Base-by-base conservation (phyloP, 2,888 invertebrate species). In the Hipparchia semele region DNA sequence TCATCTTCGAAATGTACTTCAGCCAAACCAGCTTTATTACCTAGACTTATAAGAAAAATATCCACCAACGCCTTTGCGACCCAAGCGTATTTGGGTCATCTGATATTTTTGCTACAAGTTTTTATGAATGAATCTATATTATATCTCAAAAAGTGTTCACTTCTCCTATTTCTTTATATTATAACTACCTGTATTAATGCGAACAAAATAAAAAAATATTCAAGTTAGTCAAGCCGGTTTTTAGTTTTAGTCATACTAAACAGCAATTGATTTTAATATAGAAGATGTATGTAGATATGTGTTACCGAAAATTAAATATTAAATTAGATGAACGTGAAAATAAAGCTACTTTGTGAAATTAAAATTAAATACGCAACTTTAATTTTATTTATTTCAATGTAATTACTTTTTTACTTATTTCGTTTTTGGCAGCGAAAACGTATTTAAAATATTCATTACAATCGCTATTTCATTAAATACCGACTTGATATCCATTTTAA, bases 11-110 rank as follows among this genome's bases (percentile, higher is more conserved):
- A 58, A 68, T 23, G 56, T 46, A 46, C 58, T 58, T 46, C 56
- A 65, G 13, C 23, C 8, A 45, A 54, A 45, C 56, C 68, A 62
- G 51, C 70, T 75, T 73, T 75, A 73, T 73, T 71, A 73, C 69
- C 71, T 73, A 69, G 62, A 65, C 58, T 75, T 73, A 75, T 75
- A 66, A 73, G 73, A 68, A 71, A 73, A 69, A 75, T 75, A 71
- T 68, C 75, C 58, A 46, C 9, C 46, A 64, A 68, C 46, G 72
- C 54, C 58, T 73, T 56, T 68, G 73, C 59, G 73, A 73, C 71
- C 71, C 70, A 10, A 39, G 6, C 10, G 62, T 69, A 73, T 73
- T 69, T 71, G 66, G 73, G 73, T 73, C 73, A 73, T 69, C 74
- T 75, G 69, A 73, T 73, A 69, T 69, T 75, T 62, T 75, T 62